Conservation (phyloP, 2,113 vertebrate genomes). For the Trochalopteron elliotii region DNA sequence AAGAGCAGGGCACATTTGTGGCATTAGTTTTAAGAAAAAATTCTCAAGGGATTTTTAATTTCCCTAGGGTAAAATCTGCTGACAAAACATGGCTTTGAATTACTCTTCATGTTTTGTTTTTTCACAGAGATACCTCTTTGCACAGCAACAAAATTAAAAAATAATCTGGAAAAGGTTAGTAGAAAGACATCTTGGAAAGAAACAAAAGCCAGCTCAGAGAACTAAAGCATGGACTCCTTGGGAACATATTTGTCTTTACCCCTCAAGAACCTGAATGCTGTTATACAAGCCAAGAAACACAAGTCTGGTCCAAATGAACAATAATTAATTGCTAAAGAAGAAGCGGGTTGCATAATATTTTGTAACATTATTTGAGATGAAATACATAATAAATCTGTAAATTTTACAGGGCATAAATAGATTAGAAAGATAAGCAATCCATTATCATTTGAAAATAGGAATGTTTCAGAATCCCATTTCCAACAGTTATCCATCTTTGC, state of each 20-base stretch:
- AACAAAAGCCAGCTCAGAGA: not conserved
- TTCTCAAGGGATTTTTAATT: not conserved
- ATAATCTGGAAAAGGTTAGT: not conserved
- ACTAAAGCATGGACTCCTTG: not conserved
- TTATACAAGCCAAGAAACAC: not conserved
- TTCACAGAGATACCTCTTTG: not conserved
- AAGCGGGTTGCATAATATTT: accelerated
- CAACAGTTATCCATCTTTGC: not conserved
- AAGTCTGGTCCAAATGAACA: not conserved
- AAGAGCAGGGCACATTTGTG: not conserved
- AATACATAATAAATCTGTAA: not conserved
- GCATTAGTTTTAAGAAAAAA: not conserved
- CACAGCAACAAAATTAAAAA: not conserved
- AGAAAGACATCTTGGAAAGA: not conserved
- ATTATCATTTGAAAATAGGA: not conserved
- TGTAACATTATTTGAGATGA: not conserved
- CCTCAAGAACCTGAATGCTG: too few relatives aligned
- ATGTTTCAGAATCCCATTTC: not conserved
- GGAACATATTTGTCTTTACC: not conserved
- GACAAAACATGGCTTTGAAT: not conserved
- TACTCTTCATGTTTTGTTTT: not conserved
- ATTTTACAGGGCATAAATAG: not conserved
- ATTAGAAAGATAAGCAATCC: not conserved
- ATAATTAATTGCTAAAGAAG: not conserved
- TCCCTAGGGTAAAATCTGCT: not conserved